phyloP scores from a whole-genome alignment of 2,888 invertebrate species.

The Drosophila rubida region DNA sequence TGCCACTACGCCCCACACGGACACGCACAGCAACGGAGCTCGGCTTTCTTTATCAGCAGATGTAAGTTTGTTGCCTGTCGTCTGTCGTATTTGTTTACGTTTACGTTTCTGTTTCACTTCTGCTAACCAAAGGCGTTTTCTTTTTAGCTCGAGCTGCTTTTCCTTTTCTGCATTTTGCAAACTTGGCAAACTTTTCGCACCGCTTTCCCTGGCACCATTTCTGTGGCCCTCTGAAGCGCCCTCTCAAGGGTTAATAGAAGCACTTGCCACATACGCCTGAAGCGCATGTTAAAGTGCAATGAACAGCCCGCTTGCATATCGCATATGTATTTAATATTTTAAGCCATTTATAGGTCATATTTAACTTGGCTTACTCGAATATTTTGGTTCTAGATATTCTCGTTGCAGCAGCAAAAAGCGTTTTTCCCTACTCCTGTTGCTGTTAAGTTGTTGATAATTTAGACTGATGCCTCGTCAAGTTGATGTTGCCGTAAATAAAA shows the following conservation, averaged over 20 bases:
- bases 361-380: neutral
- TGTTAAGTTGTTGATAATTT: conserved; percentile 32
- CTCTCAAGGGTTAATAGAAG: conserved; percentile 25
- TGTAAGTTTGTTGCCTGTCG: conserved; percentile 67
- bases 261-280: neutral
- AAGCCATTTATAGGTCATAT: conserved; percentile 15
- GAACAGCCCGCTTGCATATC: neutral
- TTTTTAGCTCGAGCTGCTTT: conserved; percentile 42
- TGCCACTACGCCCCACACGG: conserved; percentile 21
- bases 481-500: conserved; percentile 53
- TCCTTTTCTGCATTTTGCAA: conserved; percentile 39
- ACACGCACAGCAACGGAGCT: conserved; percentile 3
- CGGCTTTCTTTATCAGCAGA: conserved; percentile 79
- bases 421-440: conserved; percentile 10
- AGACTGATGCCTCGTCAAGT: conserved; percentile 40
- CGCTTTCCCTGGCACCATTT: conserved; percentile 62
- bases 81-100: conserved; percentile 75
- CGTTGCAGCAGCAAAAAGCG: neutral
- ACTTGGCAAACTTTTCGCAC: conserved; percentile 39
- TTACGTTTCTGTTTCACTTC: conserved; percentile 77
- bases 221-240: conserved; percentile 23
- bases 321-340: neutral
- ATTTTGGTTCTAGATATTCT: conserved; percentile 10
- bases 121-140: conserved; percentile 68
- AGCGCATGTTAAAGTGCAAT: conserved; percentile 33